Evolutionary conservation across 2,113 vertebrate species (phyloP), one percentile per base, ranked within the genome.

Genomic region (Pteronura brasiliensis): DNA sequence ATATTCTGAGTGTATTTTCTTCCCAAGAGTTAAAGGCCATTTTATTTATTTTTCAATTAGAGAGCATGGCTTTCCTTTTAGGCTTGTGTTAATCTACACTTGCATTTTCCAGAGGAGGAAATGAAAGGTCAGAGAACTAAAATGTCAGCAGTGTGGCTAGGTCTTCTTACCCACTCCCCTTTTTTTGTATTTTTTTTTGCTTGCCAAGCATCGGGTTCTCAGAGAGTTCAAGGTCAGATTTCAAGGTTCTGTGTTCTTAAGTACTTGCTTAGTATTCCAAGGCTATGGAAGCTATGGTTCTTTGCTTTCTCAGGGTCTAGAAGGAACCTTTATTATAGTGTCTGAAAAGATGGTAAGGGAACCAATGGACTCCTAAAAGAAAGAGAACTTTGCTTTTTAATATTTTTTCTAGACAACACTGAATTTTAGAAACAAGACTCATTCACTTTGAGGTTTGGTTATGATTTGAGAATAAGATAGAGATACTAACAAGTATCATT

Each of bases 361-460:
- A 95, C 18, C 34, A 69, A 69, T 57, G 18, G 79, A 59, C 42
- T 57, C 67, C 90, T 31, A 52, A 92, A 93, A 94, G 31, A 92
- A 25, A 81, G 31, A 67, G 23, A 77, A 61, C 15, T 84, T 59
- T 39, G 57, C 6, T 18, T 59, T 88, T 82, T 79, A 85, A 69
- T 31, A 69, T 31, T 88, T 93, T 93, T 87, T 3, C 17, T 77
- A 18, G 12, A 79, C n/a, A 57, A 85, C 3, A 39, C 1, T 27
- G 63, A 96, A 13, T 92, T 71, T 69, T 81, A 90, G 87, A 86
- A 96, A 79, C n/a, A 52, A 95, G 74, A 21, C 61, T 59, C 85
- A 29, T 93, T 85, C 65, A n/a, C 36, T 42, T 47, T 81, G 72
- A 90, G 13, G 1, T 49, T 67, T 71, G 18, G 79, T 91, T 79